phyloP scores from a whole-genome alignment of 2,113 vertebrate species.

The Mus spicilegus region DNA sequence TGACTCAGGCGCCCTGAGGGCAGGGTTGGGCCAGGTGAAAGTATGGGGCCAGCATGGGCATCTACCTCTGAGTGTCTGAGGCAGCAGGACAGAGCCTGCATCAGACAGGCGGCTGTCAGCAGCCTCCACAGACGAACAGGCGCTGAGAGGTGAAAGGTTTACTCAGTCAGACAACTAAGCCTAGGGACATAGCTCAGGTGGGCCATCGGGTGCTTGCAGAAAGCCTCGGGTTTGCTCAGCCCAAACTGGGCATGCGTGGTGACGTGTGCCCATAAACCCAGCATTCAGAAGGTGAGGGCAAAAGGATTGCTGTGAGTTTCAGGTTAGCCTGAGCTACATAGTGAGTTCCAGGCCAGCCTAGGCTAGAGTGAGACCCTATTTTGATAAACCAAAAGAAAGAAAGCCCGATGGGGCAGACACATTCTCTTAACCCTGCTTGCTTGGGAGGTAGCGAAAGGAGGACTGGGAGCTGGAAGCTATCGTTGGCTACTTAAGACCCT shows the following conservation, averaged over 20 bases:
- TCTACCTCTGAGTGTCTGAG: neutral
- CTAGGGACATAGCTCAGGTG: too few species aligned
- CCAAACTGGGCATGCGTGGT: neutral
- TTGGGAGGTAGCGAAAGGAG: neutral
- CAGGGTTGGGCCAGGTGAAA: neutral
- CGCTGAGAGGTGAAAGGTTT: neutral
- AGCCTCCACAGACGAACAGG: neutral
- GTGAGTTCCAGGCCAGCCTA: neutral
- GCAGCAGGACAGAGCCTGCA: fast-evolving
- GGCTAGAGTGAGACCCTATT: neutral
- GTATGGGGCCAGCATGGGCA: fast-evolving
- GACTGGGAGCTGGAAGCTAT: neutral
- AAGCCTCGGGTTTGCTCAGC: too few species aligned
- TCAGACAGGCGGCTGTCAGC: fast-evolving
- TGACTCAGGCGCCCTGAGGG: fast-evolving
- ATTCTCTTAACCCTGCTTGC: neutral
- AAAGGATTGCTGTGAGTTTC: neutral
- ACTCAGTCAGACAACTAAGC: neutral
- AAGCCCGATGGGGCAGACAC: neutral
- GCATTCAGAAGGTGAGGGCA: neutral
- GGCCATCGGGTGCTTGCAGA: neutral
- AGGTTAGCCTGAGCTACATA: too few species aligned
- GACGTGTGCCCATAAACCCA: neutral
- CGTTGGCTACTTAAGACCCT: neutral
- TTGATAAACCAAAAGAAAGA: neutral